Evolutionary conservation across 2,797 vertebrate species (phyloP).

Genomic region (Melanotaenia trifasciata): DNA sequence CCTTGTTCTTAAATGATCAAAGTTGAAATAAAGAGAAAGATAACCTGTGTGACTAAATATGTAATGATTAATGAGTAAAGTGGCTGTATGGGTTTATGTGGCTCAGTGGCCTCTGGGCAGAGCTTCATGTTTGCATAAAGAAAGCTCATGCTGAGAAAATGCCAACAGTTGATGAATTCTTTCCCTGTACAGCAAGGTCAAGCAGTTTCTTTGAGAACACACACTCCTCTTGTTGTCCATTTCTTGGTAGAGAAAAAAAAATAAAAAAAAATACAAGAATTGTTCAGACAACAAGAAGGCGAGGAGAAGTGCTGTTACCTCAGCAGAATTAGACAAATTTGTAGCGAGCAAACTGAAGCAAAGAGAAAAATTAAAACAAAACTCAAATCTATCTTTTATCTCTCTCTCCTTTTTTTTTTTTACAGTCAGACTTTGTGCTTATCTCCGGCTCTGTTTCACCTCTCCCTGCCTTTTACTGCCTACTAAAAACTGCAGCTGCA

Average conservation of each 20-base stretch:
- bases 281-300: conserved; percentile 1
- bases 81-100: conserved; percentile 38
- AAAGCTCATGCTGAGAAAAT: conserved; percentile 56
- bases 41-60: conserved; percentile 23
- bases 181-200: conserved; percentile 54
- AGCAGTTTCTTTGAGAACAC: conserved; percentile 34
- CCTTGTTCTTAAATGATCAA: background rate
- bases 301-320: conserved; percentile 6
- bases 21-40: background rate
- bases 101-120: conserved; percentile 32
- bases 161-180: conserved; percentile 60
- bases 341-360: conserved; percentile 29
- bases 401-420: background rate
- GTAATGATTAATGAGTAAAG: conserved; percentile 23
- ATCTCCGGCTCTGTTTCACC: conserved; percentile 53
- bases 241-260: conserved; percentile 12
- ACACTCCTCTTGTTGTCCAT: conserved; percentile 23
- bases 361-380: conserved; percentile 56
- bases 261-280: conserved; percentile 10
- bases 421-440: conserved; percentile 44
- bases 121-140: conserved; percentile 65
- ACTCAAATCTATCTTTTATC: conserved; percentile 60
- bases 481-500: conserved; percentile 63
- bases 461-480: conserved; percentile 53
- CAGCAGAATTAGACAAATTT: conserved; percentile 25